Conservation (phyloP, 2,797 vertebrate genomes). For the Furcifer pardalis region DNA sequence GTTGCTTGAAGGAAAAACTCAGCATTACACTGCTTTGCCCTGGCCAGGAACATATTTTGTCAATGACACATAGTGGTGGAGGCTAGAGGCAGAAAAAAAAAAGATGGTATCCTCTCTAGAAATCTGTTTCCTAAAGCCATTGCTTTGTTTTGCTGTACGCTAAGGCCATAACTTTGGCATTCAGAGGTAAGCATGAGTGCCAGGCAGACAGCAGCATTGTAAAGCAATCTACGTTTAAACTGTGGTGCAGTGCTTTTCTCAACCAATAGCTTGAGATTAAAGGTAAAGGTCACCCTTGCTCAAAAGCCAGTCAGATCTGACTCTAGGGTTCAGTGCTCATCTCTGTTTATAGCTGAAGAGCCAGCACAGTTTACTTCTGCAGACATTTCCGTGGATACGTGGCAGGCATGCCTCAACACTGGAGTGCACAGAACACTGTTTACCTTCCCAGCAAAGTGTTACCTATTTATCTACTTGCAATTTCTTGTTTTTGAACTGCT, state of each 20-base stretch:
- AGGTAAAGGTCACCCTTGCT: too few species aligned
- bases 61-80: background rate
- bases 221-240: background rate
- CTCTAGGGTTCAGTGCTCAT: too few species aligned
- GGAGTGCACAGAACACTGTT: too few species aligned
- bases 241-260: background rate
- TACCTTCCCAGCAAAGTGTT: too few species aligned
- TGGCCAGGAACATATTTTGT: background rate
- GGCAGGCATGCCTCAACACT: too few species aligned
- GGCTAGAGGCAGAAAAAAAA: background rate
- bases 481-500: too few species aligned
- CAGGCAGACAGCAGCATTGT: background rate
- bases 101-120: background rate
- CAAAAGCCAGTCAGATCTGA: too few species aligned
- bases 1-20: background rate
- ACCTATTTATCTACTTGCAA: too few species aligned
- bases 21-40: background rate
- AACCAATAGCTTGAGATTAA: too few species aligned
- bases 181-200: background rate
- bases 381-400: too few species aligned
- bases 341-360: too few species aligned
- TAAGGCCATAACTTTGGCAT: background rate
- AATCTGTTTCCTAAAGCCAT: background rate
- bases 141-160: background rate
- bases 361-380: too few species aligned